These are phyloP conservation scores for Melipona bicolor DNA, from an alignment of 2,888 invertebrate species.

Conservation along the genomic window DNA sequence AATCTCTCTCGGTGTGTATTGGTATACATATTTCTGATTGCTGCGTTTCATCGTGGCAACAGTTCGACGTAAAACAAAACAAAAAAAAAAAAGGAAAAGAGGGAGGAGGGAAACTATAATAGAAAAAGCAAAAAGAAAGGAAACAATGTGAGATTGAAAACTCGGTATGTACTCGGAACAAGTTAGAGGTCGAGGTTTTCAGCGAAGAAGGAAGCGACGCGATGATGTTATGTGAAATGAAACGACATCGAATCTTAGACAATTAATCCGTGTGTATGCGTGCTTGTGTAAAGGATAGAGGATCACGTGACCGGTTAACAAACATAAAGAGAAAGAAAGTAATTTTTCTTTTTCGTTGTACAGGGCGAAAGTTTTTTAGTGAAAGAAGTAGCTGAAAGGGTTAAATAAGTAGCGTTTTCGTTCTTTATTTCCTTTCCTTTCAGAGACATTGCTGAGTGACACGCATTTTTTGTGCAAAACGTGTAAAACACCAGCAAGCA, in stretches of 20 bases:
- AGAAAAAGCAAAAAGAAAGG: neutral
- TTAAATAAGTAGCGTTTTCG: neutral
- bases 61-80: neutral
- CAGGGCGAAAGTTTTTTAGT: neutral
- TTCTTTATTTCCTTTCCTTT: neutral
- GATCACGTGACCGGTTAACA: neutral
- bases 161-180: neutral
- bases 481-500: neutral
- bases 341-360: neutral
- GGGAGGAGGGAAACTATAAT: too few relatives aligned
- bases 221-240: neutral
- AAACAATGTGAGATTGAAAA: neutral
- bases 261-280: conserved; percentile 7
- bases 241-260: conserved; percentile 41
- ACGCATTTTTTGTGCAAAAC: neutral
- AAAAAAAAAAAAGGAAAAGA: neutral
- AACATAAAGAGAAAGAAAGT: neutral
- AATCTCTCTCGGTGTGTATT: neutral
- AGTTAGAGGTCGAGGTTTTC: neutral
- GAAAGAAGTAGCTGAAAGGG: neutral
- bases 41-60: neutral
- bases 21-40: neutral
- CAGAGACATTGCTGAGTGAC: neutral
- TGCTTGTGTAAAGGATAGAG: neutral
- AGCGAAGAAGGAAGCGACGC: conserved; percentile 1